Evolutionary conservation across 1,140 invertebrate genomes (phyloP).

Genomic region (Lepeophtheirus salmonis): DNA sequence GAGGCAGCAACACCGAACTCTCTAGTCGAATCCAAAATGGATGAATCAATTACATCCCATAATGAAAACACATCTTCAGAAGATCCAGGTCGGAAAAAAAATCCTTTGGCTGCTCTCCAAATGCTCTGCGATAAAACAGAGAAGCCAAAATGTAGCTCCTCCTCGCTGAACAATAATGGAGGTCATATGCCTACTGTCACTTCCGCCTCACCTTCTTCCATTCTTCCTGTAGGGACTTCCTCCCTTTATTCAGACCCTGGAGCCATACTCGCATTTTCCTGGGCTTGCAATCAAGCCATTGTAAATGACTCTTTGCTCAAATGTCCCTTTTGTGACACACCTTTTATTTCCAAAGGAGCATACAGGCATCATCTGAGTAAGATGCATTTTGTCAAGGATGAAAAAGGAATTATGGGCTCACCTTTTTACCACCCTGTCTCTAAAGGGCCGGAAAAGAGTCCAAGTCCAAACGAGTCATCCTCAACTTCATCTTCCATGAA

Average conservation of each 20-base stretch:
- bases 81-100: slow-evolving; percentile 12
- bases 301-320: slow-evolving; percentile 52
- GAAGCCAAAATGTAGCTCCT: slow-evolving; percentile 34
- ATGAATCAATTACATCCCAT: slow-evolving; percentile 10
- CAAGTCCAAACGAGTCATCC: slow-evolving; percentile 26
- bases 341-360: slow-evolving; percentile 85
- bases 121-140: slow-evolving; percentile 87
- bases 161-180: slow-evolving; percentile 23
- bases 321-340: slow-evolving; percentile 86
- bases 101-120: slow-evolving; percentile 75
- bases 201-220: slow-evolving; percentile 8
- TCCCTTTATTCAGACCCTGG: slow-evolving; percentile 33
- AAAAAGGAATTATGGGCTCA: slow-evolving; percentile 29
- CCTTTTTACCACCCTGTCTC: slow-evolving; percentile 29
- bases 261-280: slow-evolving; percentile 70
- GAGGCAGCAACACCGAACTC: not conserved
- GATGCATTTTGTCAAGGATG: slow-evolving; percentile 89
- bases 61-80: slow-evolving; percentile 10
- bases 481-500: slow-evolving; percentile 24
- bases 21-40: slow-evolving; percentile 1
- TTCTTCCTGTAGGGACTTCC: slow-evolving; percentile 18
- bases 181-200: slow-evolving; percentile 18
- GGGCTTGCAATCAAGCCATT: slow-evolving; percentile 77
- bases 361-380: slow-evolving; percentile 89
- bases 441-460: slow-evolving; percentile 25